A percentile compares a stretch with the other conserved stretches of the same genome.
Conservation (phyloP, 2,888 invertebrate genomes). For the Drosophila siamana region DNA sequence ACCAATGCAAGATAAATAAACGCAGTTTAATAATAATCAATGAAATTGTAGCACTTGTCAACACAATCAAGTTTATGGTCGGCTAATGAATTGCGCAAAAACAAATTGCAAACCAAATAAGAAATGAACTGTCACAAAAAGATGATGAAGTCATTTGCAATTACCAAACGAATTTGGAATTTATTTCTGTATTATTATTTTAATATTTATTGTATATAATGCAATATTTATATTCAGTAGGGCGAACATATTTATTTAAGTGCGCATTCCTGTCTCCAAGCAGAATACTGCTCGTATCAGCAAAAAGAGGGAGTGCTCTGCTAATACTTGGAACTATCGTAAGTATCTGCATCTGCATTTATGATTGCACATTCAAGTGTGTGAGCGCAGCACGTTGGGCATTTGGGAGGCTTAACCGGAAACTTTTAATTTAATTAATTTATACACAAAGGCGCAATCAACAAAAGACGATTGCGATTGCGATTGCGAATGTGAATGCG, state of each 20-base stretch:
- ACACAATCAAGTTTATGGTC: neutral
- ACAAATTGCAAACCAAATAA: neutral
- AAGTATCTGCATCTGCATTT: conserved; percentile 19
- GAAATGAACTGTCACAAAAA: neutral
- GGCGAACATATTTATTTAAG: neutral
- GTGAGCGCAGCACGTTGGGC: conserved; percentile 38
- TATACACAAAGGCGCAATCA: conserved; percentile 84
- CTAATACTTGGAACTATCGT: neutral
- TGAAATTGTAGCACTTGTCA: neutral
- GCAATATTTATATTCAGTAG: neutral
- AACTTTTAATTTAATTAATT: conserved; percentile 85
- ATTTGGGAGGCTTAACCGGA: conserved; percentile 83
- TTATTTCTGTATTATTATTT: neutral
- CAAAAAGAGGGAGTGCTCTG: conserved; percentile 12
- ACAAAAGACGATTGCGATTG: conserved; percentile 56
- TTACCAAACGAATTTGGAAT: neutral
- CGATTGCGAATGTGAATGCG: neutral
- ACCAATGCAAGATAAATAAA: neutral
- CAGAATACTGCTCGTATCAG: no score
- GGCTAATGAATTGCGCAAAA: neutral
- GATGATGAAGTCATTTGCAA: neutral
- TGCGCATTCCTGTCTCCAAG: neutral
- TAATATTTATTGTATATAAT: neutral
- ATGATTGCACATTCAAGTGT: conserved; percentile 13
- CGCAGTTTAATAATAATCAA: neutral